Evolutionary conservation across 1,140 invertebrate genomes (phyloP), one percentile per base, ranked within the genome.

Genomic region (Daktulosphaira vitifoliae): DNA sequence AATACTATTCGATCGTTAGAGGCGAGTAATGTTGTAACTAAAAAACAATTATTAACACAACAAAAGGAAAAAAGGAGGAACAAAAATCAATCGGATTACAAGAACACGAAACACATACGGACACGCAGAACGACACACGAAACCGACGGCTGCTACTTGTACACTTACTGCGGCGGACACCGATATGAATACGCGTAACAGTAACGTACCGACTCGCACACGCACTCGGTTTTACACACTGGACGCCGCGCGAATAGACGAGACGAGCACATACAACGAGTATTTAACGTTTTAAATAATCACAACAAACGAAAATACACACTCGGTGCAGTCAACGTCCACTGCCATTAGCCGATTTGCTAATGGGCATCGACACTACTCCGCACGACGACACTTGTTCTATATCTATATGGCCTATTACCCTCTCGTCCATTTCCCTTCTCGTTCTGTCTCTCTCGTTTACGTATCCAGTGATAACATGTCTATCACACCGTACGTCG

Each of bases 121-220:
- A 52, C 50, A 52, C 29, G 50, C 37, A 52, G 37, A 25, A 54
- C 37, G 37, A 54, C 52, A 54, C 37, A 54, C 52, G 22, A 20
- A 20, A 54, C 52, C 38, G 52, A 54, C 52, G 52, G 23, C 37
- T 54, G 20, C 16, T 54, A 38, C 16, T 13, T 38, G 23, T 38
- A 54, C 22, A 23, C 51, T 7, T 23, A 7, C 52, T 29, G 15
- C 20, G 2, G 16, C 29, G 51, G 33, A 26, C n/a, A 18, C 11
- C 37, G 29, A 5, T 11, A 5, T 6, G 29, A 6, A 33, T 6
- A 33, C 29, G 29, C 5, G 29, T 11, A 33, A 33, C 29, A 33
- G 11, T 33, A 33, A 54, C 37, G n/a, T 15, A 54, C 52, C 15
- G 1, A 38, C 16, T 13, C 33, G 33, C 13, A 18, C 51, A 16